Conservation (phyloP, 2,888 invertebrate genomes). For the Bugulina stolonifera region DNA sequence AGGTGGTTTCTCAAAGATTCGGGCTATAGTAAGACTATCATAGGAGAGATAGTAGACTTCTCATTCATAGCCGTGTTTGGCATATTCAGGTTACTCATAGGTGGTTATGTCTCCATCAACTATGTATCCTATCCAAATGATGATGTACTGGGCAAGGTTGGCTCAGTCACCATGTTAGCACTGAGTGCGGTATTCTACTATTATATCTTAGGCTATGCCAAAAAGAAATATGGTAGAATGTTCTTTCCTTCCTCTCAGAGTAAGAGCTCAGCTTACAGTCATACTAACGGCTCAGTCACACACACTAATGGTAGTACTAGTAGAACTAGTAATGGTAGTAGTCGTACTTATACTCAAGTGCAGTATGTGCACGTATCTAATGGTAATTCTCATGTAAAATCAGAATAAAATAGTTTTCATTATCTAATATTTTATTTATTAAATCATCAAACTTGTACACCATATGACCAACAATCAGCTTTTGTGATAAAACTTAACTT, state of each 20-base stretch:
- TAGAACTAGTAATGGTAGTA: neutral
- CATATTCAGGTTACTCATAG: slow-evolving; percentile 41
- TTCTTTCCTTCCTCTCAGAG: slow-evolving; percentile 21
- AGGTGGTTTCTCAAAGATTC: slow-evolving; percentile 47
- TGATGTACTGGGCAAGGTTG: slow-evolving; percentile 40
- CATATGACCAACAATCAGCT: too few relatives aligned
- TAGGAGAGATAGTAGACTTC: slow-evolving; percentile 41
- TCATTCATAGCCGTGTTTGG: slow-evolving; percentile 46
- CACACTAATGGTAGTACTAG: neutral
- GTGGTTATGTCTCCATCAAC: slow-evolving; percentile 38
- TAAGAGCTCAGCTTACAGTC: neutral
- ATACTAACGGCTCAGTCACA: neutral
- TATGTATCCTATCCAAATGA: slow-evolving; percentile 40
- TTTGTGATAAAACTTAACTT: too few relatives aligned
- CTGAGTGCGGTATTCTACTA: slow-evolving; percentile 48
- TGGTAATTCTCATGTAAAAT: neutral
- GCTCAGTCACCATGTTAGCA: slow-evolving; percentile 42
- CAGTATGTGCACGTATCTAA: neutral
- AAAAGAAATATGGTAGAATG: slow-evolving; percentile 38
- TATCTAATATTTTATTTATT: too few relatives aligned
- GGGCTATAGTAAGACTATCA: slow-evolving; percentile 35
- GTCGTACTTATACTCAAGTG: neutral
- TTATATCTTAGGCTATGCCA: slow-evolving; percentile 42
- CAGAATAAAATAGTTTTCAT: neutral
- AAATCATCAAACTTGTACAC: too few relatives aligned